These are phyloP conservation scores for Chlorops oryzae DNA, from an alignment of 1,140 invertebrate genomes.

Conservation along the genomic window DNA sequence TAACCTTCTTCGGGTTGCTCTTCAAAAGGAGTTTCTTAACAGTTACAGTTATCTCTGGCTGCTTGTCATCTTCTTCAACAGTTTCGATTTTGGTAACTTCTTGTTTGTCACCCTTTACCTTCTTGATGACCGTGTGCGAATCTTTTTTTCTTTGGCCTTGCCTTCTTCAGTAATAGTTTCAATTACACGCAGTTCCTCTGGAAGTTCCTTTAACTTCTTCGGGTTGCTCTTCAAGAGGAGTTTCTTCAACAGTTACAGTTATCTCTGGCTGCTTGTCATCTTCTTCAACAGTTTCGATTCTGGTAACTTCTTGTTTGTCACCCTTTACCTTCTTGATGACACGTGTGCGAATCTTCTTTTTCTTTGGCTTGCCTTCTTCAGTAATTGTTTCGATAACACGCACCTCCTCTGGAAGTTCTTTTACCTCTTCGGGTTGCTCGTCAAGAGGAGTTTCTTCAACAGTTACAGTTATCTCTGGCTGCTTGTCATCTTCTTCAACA, in stretches of 20 bases:
- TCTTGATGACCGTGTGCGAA: slow-evolving; percentile 31
- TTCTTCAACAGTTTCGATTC: slow-evolving; percentile 24
- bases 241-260: slow-evolving; percentile 28
- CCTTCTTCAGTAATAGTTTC: slow-evolving; percentile 31
- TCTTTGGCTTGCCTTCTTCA: slow-evolving; percentile 11
- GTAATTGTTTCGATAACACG: slow-evolving; percentile 6
- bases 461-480: slow-evolving; percentile 28
- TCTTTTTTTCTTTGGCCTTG: slow-evolving; percentile 19
- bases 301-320: slow-evolving; percentile 34
- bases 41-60: slow-evolving; percentile 22
- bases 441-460: slow-evolving; percentile 17
- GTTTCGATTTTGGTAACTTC: slow-evolving; percentile 40
- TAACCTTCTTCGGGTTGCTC: slow-evolving; percentile 16
- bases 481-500: slow-evolving; percentile 32
- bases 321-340: slow-evolving; percentile 21
- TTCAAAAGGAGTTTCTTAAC: slow-evolving; percentile 23
- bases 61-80: slow-evolving; percentile 24
- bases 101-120: slow-evolving; percentile 32
- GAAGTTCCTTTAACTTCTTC: slow-evolving; percentile 16
- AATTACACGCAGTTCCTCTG: slow-evolving; percentile 38
- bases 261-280: slow-evolving; percentile 31
- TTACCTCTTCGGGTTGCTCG: slow-evolving; percentile 8
- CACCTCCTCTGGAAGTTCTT: slow-evolving; percentile 11
- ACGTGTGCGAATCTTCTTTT: slow-evolving; percentile 19
- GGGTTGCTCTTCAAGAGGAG: slow-evolving; percentile 4